These are phyloP conservation scores for Apis dorsata DNA, from an alignment of 1,140 invertebrate genomes.

Conservation along the genomic window DNA sequence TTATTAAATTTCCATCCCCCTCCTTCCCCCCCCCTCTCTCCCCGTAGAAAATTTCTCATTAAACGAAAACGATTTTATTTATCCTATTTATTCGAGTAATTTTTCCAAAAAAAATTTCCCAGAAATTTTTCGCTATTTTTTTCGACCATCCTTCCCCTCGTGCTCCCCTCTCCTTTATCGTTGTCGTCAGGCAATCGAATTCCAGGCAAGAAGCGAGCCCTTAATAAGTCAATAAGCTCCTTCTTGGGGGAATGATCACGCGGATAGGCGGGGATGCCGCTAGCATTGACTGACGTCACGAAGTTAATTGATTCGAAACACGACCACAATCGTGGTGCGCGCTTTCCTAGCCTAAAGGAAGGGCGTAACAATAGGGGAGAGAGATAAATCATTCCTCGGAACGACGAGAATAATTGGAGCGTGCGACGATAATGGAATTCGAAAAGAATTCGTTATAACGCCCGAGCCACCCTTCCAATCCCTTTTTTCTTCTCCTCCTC, in stretches of 20 bases:
- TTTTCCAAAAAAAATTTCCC: too few species aligned
- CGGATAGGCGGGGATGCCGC: constrained; percentile 28
- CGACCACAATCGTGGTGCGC: constrained; percentile 20
- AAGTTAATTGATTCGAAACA: constrained; percentile 59
- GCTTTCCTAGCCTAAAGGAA: constrained; percentile 17
- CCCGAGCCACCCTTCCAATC: constrained; percentile 46
- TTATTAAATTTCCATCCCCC: too few species aligned
- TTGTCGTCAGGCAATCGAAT: constrained; percentile 30
- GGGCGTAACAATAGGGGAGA: constrained; percentile 38
- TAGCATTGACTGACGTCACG: constrained; percentile 39
- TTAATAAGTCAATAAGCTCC: constrained; percentile 50
- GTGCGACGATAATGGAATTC: constrained; percentile 70
- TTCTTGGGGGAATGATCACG: constrained; percentile 25
- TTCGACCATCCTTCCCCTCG: too few species aligned
- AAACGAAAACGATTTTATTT: too few species aligned
- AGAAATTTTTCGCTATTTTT: background rate
- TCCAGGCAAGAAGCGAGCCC: constrained; percentile 15
- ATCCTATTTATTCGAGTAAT: too few species aligned
- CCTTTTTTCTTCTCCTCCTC: constrained; percentile 8
- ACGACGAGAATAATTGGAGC: constrained; percentile 72
- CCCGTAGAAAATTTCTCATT: too few species aligned
- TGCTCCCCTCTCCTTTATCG: too few species aligned
- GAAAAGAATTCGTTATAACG: constrained; percentile 73
- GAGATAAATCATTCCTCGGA: constrained; percentile 74
- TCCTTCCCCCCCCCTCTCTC: too few species aligned